phyloP scores from a whole-genome alignment of 1,140 invertebrate genomes.

The Zaprionus gabonicus region DNA sequence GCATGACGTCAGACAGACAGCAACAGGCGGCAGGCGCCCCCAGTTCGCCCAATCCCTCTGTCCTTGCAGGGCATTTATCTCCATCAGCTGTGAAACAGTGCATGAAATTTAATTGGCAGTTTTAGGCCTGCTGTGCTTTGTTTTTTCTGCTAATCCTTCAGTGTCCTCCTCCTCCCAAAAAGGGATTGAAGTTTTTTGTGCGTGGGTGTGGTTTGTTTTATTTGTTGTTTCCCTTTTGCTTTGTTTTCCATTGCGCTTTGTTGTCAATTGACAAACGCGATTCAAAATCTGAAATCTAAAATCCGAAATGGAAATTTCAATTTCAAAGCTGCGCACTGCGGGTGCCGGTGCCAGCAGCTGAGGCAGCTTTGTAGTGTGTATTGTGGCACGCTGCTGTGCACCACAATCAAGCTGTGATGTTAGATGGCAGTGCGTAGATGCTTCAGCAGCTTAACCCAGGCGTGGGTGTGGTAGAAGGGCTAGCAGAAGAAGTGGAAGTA shows the following conservation, averaged over 20 bases:
- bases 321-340: conserved; percentile 26
- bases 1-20: conserved; percentile 52
- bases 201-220: conserved; percentile 16
- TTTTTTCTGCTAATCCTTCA: conserved; percentile 28
- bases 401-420: conserved; percentile 85
- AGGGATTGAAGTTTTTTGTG: neutral
- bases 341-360: conserved; percentile 30
- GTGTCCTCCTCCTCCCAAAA: neutral
- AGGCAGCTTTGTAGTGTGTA: conserved; percentile 2
- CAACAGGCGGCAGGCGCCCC: neutral
- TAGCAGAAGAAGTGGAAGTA: neutral
- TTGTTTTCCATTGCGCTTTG: conserved; percentile 1
- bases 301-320: conserved; percentile 12
- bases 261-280: conserved; percentile 20
- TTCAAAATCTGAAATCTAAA: neutral
- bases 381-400: conserved; percentile 62
- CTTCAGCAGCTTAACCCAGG: conserved; percentile 26
- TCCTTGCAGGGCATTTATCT: conserved; percentile 17
- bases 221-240: neutral
- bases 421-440: conserved; percentile 72
- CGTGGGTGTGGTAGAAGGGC: conserved; percentile 30
- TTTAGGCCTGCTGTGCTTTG: conserved; percentile 1
- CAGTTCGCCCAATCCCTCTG: conserved; percentile 8
- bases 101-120: conserved; percentile 70
- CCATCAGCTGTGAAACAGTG: conserved; percentile 64